These are phyloP conservation scores for Drosophila busckii DNA, from an alignment of 1,140 invertebrate genomes.

Conservation along the genomic window DNA sequence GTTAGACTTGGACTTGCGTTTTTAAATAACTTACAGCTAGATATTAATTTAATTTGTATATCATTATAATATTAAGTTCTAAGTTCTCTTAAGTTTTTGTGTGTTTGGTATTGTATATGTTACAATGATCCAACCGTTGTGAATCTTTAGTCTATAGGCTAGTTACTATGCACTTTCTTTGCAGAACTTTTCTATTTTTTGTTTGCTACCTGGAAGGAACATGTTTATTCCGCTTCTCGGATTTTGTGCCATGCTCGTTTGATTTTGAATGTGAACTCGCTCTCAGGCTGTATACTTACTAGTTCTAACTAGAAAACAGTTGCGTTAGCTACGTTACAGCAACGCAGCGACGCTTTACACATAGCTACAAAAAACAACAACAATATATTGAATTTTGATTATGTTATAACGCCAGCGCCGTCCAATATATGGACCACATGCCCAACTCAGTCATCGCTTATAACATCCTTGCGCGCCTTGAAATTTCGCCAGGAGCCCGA, in stretches of 20 bases:
- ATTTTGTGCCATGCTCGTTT: conserved; percentile 28
- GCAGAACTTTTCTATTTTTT: conserved; percentile 1
- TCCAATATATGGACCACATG: conserved; percentile 52
- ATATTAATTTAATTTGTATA: conserved; percentile 49
- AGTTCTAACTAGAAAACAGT: conserved; percentile 32
- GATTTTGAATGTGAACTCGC: conserved; percentile 28
- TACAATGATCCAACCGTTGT: conserved; percentile 61
- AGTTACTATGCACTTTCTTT: conserved; percentile 38
- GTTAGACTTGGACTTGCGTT: conserved; percentile 61
- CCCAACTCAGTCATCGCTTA: conserved; percentile 69
- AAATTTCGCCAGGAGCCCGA: conserved; percentile 84
- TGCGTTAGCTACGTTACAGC: conserved; percentile 6
- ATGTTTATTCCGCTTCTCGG: conserved; percentile 13
- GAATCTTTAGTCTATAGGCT: conserved; percentile 65
- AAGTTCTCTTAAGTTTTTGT: conserved; percentile 42
- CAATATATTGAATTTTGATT: conserved; percentile 38
- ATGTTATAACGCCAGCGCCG: conserved; percentile 44
- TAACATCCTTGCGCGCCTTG: conserved; percentile 78
- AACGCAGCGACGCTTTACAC: conserved; percentile 25
- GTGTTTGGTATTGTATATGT: conserved; percentile 66
- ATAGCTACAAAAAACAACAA: conserved; percentile 40
- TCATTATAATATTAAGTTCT: conserved; percentile 48
- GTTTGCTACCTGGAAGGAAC: conserved; percentile 30
- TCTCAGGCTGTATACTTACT: conserved; percentile 9
- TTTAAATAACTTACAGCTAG: conserved; percentile 57